Percentiles rank a stretch among this genome's conserved stretches.
Conservation (phyloP, 2,888 invertebrate species). For the Thyatira batis region DNA sequence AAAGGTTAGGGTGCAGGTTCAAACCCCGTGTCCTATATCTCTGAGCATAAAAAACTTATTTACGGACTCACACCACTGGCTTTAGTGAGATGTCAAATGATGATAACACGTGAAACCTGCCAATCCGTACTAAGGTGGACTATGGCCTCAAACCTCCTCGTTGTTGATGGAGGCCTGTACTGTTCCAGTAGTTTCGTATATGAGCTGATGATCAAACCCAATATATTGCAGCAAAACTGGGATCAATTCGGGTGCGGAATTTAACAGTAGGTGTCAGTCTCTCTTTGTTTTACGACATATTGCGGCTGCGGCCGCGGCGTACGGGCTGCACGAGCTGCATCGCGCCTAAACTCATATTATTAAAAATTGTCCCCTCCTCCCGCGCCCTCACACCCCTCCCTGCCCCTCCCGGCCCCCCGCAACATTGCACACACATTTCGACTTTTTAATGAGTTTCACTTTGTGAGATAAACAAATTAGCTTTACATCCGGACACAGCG, state of each 20-base stretch:
- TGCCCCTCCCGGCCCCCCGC: conserved; percentile 23
- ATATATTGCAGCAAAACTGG: neutral
- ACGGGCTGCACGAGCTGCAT: too few relatives aligned
- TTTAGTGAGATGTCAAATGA: too few relatives aligned
- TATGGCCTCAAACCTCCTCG: too few relatives aligned
- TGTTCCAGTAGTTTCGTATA: too few relatives aligned
- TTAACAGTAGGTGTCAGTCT: neutral
- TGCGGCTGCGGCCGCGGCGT: conserved; percentile 20
- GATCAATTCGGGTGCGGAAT: neutral
- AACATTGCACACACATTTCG: conserved; percentile 22
- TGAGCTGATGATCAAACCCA: too few relatives aligned
- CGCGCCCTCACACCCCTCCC: neutral
- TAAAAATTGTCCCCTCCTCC: conserved; percentile 1
- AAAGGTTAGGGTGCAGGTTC: too few relatives aligned
- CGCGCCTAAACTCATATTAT: neutral
- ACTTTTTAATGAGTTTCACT: conserved; percentile 52
- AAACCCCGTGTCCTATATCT: too few relatives aligned
- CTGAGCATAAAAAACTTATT: too few relatives aligned
- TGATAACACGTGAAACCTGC: too few relatives aligned
- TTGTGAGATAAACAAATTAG: conserved; percentile 51
- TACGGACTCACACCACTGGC: too few relatives aligned
- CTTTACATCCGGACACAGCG: conserved; percentile 7
- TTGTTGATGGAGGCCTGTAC: too few relatives aligned
- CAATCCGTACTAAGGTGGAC: too few relatives aligned
- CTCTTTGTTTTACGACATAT: conserved; percentile 33